A percentile compares a stretch with the other conserved stretches of the same genome.
These are phyloP conservation scores for Camponotus vicinus DNA, from an alignment of 1,140 invertebrate genomes.

Conservation along the genomic window DNA sequence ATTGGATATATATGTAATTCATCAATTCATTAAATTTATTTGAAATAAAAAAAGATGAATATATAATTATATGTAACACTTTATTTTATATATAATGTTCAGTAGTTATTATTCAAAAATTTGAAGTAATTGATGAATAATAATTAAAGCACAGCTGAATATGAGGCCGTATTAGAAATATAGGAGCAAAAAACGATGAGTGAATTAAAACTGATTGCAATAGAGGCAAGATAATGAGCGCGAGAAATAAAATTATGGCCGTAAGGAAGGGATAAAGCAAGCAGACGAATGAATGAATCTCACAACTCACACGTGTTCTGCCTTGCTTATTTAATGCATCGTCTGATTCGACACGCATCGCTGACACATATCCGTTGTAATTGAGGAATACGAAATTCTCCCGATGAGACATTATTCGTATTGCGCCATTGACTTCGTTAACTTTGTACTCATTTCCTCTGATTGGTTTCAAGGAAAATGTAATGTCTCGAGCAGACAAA, in stretches of 20 bases:
- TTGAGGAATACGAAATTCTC: slow-evolving; percentile 46
- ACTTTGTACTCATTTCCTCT: slow-evolving; percentile 20
- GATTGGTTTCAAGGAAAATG: slow-evolving; percentile 17
- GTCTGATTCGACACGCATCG: slow-evolving; percentile 68
- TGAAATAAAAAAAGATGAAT: not conserved
- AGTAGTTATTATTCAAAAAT: not conserved
- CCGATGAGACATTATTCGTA: slow-evolving; percentile 20
- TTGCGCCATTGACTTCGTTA: not conserved
- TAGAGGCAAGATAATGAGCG: slow-evolving; percentile 63
- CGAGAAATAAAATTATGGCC: slow-evolving; percentile 62
- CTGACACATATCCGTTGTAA: slow-evolving; percentile 57
- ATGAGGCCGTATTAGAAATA: not conserved
- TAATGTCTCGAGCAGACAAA: not conserved
- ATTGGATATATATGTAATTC: not conserved
- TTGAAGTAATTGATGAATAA: not conserved
- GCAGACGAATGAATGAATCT: slow-evolving; percentile 76
- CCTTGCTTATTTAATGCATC: slow-evolving; percentile 69
- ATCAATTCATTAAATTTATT: not conserved
- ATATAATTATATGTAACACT: not conserved
- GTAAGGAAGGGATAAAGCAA: not conserved
- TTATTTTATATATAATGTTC: not conserved
- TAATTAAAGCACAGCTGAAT: not conserved
- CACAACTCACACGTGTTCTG: slow-evolving; percentile 72
- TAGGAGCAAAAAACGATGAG: not conserved
- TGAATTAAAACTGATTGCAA: slow-evolving; percentile 11